Conservation (phyloP, 2,888 invertebrate species). For the Brachyptera risi region DNA sequence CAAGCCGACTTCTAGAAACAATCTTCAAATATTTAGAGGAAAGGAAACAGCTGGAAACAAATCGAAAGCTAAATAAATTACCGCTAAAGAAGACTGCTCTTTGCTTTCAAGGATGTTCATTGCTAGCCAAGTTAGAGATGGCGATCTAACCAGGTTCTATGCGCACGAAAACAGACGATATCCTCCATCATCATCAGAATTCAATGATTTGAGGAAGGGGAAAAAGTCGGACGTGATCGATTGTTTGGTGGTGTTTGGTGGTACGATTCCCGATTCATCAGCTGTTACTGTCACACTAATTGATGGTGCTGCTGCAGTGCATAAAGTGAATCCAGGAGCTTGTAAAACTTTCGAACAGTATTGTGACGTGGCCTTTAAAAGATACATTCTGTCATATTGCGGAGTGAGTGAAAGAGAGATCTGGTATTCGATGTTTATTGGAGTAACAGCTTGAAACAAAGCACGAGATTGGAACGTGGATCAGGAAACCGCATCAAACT, state of each 20-base stretch:
- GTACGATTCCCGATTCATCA: background rate
- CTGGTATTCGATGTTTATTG: constrained; percentile 22
- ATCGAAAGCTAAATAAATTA: constrained; percentile 9
- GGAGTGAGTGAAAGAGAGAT: constrained; percentile 18
- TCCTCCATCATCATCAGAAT: background rate
- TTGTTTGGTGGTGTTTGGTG: background rate
- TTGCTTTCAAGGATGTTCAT: constrained; percentile 23
- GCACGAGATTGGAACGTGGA: constrained; percentile 10
- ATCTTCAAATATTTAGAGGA: constrained; percentile 18
- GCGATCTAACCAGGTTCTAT: constrained; percentile 26
- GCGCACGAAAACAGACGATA: background rate
- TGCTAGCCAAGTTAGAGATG: constrained; percentile 22
- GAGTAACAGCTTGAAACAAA: constrained; percentile 20
- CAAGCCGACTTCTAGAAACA: no score
- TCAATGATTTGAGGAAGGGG: background rate
- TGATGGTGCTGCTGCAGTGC: constrained; percentile 1
- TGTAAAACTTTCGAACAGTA: background rate
- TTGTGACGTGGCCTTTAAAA: background rate
- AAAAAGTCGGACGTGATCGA: constrained; percentile 2
- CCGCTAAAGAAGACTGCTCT: constrained; percentile 18
- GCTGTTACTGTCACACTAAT: background rate
- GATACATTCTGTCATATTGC: background rate
- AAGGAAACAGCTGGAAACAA: constrained; percentile 11
- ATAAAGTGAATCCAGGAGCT: background rate
- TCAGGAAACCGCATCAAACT: constrained; percentile 24